Evolutionary conservation across 2,797 vertebrate species (phyloP).

Genomic region (Poeciliopsis presidionis): DNA sequence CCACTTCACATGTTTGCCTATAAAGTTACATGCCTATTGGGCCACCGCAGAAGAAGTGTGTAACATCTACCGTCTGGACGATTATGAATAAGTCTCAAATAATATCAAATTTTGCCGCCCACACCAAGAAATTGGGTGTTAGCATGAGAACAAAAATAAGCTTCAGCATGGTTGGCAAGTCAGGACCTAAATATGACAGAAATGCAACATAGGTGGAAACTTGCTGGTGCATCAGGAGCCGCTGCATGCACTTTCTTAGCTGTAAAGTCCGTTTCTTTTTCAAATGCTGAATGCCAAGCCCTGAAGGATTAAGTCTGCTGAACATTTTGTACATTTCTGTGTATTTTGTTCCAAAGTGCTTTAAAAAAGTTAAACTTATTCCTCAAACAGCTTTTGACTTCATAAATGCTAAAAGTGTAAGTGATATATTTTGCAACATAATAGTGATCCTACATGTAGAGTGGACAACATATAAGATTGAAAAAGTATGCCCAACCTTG

Average conservation of each 20-base stretch:
- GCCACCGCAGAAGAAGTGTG: slow-evolving; percentile 76
- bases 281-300: not conserved
- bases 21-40: slow-evolving; percentile 80
- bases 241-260: slow-evolving; percentile 39
- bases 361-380: not conserved
- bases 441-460: not conserved
- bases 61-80: slow-evolving; percentile 78
- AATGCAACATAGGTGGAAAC: slow-evolving; percentile 73
- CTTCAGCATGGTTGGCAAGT: slow-evolving; percentile 35
- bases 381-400: not conserved
- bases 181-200: slow-evolving; percentile 59
- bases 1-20: slow-evolving; percentile 80
- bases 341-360: not conserved
- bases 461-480: not conserved
- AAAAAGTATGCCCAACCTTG: not conserved
- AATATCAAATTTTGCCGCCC: slow-evolving; percentile 74
- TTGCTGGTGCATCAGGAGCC: slow-evolving; percentile 34
- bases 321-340: slow-evolving; percentile 1
- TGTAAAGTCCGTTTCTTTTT: slow-evolving; percentile 12
- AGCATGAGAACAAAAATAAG: slow-evolving; percentile 66
- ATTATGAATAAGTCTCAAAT: slow-evolving; percentile 78
- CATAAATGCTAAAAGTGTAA: not conserved
- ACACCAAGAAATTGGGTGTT: slow-evolving; percentile 63
- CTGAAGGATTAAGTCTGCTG: not conserved
- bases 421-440: not conserved